Conservation (phyloP, 2,113 vertebrate genomes). For the Trachemys scripta region DNA sequence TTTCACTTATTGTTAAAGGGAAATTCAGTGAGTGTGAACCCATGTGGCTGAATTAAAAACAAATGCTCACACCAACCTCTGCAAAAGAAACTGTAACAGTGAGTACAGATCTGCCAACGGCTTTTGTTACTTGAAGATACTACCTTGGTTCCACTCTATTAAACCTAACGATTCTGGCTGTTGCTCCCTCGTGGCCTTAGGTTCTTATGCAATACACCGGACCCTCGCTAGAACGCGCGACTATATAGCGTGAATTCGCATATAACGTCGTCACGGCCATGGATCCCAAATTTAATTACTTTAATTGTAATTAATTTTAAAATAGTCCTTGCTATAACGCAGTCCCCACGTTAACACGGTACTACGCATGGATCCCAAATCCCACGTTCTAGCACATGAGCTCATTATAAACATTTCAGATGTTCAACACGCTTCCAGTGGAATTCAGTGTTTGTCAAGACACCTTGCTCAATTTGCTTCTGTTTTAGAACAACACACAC, state of each 20-base stretch:
- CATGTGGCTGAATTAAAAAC: neutral
- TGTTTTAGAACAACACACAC: neutral
- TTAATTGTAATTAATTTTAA: no score
- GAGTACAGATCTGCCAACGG: neutral
- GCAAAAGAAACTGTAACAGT: neutral
- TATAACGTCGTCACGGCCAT: no score
- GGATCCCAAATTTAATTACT: no score
- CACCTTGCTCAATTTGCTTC: neutral
- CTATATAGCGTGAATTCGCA: no score
- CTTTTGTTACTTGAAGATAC: neutral
- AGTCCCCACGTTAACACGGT: no score
- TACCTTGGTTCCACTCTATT: neutral
- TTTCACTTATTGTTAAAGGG: neutral
- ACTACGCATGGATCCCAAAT: no score
- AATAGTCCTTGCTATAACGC: no score
- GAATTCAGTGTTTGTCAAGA: neutral
- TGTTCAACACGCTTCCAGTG: neutral
- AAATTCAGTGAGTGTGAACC: neutral
- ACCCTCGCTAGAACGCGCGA: no score
- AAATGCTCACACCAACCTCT: neutral
- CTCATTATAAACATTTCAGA: neutral
- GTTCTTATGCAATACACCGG: neutral
- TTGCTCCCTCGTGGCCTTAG: neutral
- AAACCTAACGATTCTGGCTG: neutral
- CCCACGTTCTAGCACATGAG: neutral